These are phyloP conservation scores for Plebejus anna DNA, from an alignment of 2,888 invertebrate genomes.

Conservation along the genomic window DNA sequence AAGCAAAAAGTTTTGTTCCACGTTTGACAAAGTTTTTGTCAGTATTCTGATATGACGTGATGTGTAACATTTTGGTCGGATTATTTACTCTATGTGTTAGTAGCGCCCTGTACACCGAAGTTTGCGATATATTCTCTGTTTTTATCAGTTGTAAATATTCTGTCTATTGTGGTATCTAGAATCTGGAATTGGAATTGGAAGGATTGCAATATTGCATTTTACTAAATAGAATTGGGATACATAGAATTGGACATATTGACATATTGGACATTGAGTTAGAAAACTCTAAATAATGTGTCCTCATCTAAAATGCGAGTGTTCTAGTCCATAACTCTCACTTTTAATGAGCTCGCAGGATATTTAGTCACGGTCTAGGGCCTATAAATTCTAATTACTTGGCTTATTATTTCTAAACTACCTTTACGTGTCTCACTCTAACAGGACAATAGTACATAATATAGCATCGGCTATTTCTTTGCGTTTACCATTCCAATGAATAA, in stretches of 20 bases:
- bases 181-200: too few relatives aligned
- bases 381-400: constrained; percentile 74
- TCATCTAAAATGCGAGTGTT: constrained; percentile 51
- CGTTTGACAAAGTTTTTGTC: too few relatives aligned
- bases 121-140: too few relatives aligned
- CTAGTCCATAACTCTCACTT: constrained; percentile 50
- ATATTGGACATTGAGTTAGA: background rate
- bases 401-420: constrained; percentile 69
- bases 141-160: too few relatives aligned
- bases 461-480: constrained; percentile 43
- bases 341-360: constrained; percentile 55
- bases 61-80: too few relatives aligned
- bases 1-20: too few relatives aligned
- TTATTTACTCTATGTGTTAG: too few relatives aligned
- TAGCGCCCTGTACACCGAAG: too few relatives aligned
- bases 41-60: too few relatives aligned
- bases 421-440: constrained; percentile 48
- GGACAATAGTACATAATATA: constrained; percentile 58
- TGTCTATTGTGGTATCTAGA: too few relatives aligned
- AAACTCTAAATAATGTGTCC: constrained; percentile 44
- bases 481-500: constrained; percentile 3
- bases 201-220: too few relatives aligned
- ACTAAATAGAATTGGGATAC: background rate
- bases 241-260: background rate
- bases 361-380: constrained; percentile 68